Percentiles rank a stretch among this genome's conserved stretches.
These are phyloP conservation scores for Forficula auricularia DNA, from an alignment of 1,140 invertebrate genomes.

Conservation along the genomic window DNA sequence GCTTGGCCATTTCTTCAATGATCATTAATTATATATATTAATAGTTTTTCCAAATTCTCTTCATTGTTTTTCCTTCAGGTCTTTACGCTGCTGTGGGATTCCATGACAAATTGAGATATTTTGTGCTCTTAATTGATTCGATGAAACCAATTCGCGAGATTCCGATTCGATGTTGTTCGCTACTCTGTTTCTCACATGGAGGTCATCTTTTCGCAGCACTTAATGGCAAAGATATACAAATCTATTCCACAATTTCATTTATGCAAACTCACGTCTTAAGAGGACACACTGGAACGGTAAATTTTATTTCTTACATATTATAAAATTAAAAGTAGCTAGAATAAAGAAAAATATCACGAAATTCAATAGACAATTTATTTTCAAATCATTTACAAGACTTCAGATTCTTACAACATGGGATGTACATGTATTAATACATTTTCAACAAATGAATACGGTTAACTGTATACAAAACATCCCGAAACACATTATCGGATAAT, in stretches of 20 bases:
- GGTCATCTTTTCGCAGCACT: slow-evolving; percentile 70
- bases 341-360: no score
- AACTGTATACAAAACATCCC: no score
- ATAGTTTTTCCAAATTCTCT: no score
- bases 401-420: no score
- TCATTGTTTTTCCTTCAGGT: slow-evolving; percentile 29
- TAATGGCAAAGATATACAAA: slow-evolving; percentile 56
- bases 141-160: slow-evolving; percentile 62
- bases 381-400: no score
- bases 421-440: no score
- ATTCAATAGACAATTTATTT: no score
- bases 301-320: slow-evolving; percentile 7
- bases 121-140: slow-evolving; percentile 74
- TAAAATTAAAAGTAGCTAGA: not conserved
- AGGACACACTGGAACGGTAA: slow-evolving; percentile 57
- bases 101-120: slow-evolving; percentile 67
- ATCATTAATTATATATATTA: slow-evolving; percentile 1
- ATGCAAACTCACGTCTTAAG: slow-evolving; percentile 50
- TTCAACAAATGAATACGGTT: no score
- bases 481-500: no score
- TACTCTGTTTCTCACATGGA: slow-evolving; percentile 53
- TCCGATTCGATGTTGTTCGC: slow-evolving; percentile 47
- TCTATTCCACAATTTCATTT: slow-evolving; percentile 59
- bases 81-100: slow-evolving; percentile 79
- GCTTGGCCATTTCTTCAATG: not conserved